phyloP scores from a whole-genome alignment of 2,113 vertebrate genomes.

The Pseudopipra pipra region DNA sequence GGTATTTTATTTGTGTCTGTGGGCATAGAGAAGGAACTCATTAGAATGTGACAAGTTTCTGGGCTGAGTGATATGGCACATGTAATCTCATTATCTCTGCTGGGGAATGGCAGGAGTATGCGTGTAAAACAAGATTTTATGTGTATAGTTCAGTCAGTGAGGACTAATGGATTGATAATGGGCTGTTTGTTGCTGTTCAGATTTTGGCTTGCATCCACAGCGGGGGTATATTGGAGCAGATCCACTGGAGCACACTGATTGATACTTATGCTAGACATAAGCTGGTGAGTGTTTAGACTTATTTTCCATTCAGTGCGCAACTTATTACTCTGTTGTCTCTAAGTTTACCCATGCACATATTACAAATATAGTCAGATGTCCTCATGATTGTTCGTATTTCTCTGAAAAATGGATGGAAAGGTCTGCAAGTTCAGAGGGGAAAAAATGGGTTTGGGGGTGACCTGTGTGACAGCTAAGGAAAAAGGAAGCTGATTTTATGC shows the following conservation, averaged over 20 bases:
- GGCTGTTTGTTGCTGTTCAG: constrained; percentile 36
- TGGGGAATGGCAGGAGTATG: constrained; percentile 41
- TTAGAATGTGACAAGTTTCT: constrained; percentile 65
- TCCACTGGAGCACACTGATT: neutral
- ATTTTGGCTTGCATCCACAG: constrained; percentile 17
- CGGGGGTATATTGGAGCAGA: neutral
- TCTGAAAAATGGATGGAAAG: neutral
- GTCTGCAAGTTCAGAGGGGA: neutral
- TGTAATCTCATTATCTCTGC: constrained; percentile 67
- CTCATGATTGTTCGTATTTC: neutral
- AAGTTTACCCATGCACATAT: neutral
- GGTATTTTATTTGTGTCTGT: constrained; percentile 19
- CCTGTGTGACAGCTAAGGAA: neutral
- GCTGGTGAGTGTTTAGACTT: neutral
- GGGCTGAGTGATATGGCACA: neutral
- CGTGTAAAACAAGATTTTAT: constrained; percentile 64
- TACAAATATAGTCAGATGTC: neutral
- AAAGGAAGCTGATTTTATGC: neutral
- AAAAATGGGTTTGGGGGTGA: neutral
- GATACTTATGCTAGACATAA: neutral
- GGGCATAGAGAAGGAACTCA: constrained; percentile 22
- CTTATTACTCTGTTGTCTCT: neutral
- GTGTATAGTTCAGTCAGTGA: constrained; percentile 22
- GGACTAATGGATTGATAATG: constrained; percentile 55
- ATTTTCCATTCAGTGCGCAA: neutral